Evolutionary conservation across 2,797 vertebrate genomes (phyloP).

Genomic region (Psittacula derbiana): DNA sequence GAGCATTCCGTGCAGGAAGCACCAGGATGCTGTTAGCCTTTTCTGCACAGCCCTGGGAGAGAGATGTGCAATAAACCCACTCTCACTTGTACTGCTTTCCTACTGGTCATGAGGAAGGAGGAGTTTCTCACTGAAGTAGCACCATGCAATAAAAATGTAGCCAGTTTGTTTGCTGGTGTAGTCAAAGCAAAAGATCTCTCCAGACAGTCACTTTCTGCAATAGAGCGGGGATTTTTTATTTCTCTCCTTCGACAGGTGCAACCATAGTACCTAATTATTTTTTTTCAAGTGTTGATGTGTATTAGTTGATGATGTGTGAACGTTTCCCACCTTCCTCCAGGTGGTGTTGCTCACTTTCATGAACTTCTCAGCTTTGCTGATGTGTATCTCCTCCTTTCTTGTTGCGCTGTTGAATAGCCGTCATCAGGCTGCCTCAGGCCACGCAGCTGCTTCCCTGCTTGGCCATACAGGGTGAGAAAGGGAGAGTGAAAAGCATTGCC

Average conservation of each 20-base stretch:
- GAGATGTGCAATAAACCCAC: not conserved
- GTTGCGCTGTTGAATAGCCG: not conserved
- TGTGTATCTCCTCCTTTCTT: not conserved
- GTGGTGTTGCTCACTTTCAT: not conserved
- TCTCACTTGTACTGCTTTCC: not conserved
- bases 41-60: not conserved
- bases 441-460: not conserved
- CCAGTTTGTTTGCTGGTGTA: not conserved
- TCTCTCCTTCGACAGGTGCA: not conserved
- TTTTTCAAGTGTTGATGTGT: not conserved
- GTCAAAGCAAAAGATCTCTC: not conserved
- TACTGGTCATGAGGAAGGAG: not conserved
- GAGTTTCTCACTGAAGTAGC: not conserved
- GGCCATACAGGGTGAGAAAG: not conserved
- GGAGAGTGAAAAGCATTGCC: not conserved
- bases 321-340: conserved; percentile 4
- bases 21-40: not conserved
- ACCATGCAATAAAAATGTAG: not conserved
- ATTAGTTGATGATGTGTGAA: not conserved
- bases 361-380: not conserved
- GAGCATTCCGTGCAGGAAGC: not conserved
- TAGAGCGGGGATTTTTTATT: not conserved
- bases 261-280: not conserved
- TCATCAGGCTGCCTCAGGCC: not conserved
- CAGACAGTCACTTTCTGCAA: not conserved